Conservation (phyloP, 1,140 invertebrate species). For the Drosophila grimshawi region DNA sequence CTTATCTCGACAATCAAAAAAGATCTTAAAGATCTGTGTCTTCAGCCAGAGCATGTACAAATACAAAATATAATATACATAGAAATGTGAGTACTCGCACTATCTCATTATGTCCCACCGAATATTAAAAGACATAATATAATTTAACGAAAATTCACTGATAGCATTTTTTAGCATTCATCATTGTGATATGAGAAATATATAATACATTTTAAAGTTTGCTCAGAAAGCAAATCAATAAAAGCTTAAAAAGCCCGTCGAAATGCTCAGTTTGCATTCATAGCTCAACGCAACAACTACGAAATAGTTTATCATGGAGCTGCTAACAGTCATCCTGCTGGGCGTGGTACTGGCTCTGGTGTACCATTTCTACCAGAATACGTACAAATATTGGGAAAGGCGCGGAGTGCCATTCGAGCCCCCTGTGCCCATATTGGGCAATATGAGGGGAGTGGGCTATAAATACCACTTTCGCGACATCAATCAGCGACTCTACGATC, state of each 20-base stretch:
- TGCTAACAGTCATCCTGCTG: constrained; percentile 45
- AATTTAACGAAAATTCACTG: too few species aligned
- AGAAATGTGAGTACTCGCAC: too few species aligned
- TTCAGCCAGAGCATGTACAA: too few species aligned
- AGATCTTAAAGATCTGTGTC: too few species aligned
- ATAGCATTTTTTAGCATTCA: too few species aligned
- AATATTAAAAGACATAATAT: too few species aligned
- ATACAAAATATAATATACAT: too few species aligned
- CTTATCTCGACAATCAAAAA: too few species aligned
- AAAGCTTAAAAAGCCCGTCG: neutral
- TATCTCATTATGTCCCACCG: too few species aligned
- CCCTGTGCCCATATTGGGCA: constrained; percentile 73
- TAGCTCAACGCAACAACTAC: neutral
- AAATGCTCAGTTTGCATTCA: constrained; percentile 9
- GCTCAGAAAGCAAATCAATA: too few species aligned
- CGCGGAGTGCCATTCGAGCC: constrained; percentile 78
- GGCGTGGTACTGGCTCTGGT: constrained; percentile 34
- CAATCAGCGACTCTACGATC: constrained; percentile 62
- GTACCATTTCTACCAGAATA: constrained; percentile 42
- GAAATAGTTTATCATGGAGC: constrained; percentile 2
- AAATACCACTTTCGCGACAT: constrained; percentile 58
- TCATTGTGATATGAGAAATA: too few species aligned
- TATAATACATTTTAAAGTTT: too few species aligned
- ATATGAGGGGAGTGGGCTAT: constrained; percentile 55
- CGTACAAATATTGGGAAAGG: constrained; percentile 82